Base-by-base conservation (phyloP, 2,113 vertebrate species). In the Paradoxurus hermaphroditus region DNA sequence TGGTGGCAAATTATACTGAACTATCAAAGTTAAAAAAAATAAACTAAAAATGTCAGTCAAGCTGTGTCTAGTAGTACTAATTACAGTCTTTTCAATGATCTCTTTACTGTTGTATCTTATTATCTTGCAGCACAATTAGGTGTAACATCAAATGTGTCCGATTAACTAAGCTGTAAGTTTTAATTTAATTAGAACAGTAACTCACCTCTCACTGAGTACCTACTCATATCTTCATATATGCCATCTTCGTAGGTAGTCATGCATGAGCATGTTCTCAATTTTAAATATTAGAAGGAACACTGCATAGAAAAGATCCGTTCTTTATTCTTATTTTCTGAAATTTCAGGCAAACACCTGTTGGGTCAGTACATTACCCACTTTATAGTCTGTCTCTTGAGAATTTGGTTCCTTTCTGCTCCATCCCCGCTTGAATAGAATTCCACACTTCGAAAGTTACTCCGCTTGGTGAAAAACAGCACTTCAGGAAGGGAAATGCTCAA, bases 271-370 rank as follows among this genome's bases (percentile, higher is more conserved):
- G 67, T 44, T 96, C 34, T 93, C 31, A 70, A 72, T 56, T 85
- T 90, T 36, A 86, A 70, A 15, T 46, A 27, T 67, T 90, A 59
- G 51, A 87, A 62, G 31, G 65, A 82, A 62, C 19, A 27, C 13
- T 31, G 13, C 23, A 36, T 31, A 83, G 41, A 16, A 49, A 77
- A 31, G 25, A 7, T 19, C 56, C 23, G 25, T 21, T 56, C 51
- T 85, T 92, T 82, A 79, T 53, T 85, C 46, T 56, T 70, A 27
- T 70, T 86, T 92, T 94, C 83, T 86, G 41, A 90, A 59, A 79
- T 87, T 75, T 75, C 88, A 88, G 56, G 29, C 34, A 83, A 81
- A 91, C 31, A n/a, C 29, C 7, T 77, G 53, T 68, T 29, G 25
- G 36, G 89, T 44, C 41, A 82, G 27, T n/a, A 77, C 21, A 41